phyloP scores from a whole-genome alignment of 2,113 vertebrate species.

The Chloropsis hardwickii region DNA sequence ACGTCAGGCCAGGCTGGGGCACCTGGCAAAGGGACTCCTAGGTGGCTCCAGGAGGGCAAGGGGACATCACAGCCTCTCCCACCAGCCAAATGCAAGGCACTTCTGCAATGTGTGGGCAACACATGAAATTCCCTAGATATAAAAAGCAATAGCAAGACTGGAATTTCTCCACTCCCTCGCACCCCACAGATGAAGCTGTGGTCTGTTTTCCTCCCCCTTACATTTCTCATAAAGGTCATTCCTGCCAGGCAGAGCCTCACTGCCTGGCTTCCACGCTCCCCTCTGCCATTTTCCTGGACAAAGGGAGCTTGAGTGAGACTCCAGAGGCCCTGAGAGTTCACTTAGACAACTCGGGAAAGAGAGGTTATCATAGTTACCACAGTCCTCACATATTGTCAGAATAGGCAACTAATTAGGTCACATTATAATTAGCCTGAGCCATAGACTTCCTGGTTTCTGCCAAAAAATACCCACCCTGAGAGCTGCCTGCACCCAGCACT shows the following conservation, averaged over 20 bases:
- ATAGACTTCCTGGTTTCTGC: not conserved
- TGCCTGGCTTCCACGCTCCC: not conserved
- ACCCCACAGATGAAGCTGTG: not conserved
- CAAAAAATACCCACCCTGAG: not conserved
- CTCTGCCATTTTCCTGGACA: not conserved
- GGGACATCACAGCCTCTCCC: not conserved
- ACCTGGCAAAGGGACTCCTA: not conserved
- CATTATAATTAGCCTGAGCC: slow-evolving; percentile 33
- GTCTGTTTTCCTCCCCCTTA: not conserved
- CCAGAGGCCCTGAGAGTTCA: not conserved
- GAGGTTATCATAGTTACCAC: not conserved
- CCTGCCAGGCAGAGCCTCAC: not conserved
- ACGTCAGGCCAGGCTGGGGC: not conserved
- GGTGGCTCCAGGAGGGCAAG: not conserved
- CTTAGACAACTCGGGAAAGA: not conserved
- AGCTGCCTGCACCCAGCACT: not conserved
- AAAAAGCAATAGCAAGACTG: not conserved
- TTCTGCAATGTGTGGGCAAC: not conserved
- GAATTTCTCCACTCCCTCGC: not conserved
- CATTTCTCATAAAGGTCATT: not conserved
- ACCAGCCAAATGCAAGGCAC: not conserved
- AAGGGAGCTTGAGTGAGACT: not conserved
- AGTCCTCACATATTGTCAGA: not conserved
- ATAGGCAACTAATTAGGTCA: slow-evolving; percentile 50
- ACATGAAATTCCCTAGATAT: not conserved